Conservation (phyloP, 1,140 invertebrate species). For the Trachymyrmex cornetzi region DNA sequence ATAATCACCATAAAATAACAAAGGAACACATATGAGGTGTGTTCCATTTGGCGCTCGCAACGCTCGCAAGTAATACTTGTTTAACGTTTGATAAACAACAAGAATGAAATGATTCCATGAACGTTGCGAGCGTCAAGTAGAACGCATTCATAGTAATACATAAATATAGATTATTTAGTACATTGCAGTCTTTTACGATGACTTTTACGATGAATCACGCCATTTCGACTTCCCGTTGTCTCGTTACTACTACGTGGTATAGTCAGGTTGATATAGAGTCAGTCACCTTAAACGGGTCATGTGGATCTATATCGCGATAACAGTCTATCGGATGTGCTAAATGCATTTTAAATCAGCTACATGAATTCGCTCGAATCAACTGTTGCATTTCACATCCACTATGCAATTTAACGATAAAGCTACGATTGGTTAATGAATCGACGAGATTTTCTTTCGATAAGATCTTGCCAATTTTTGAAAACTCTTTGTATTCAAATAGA, state of each 20-base stretch:
- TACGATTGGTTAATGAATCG: not conserved
- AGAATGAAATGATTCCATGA: too few relatives aligned
- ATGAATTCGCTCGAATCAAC: constrained; percentile 30
- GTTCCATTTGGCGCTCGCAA: too few relatives aligned
- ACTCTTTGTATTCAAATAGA: not conserved
- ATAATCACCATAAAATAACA: not conserved
- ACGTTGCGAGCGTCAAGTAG: too few relatives aligned
- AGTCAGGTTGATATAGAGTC: constrained; percentile 55
- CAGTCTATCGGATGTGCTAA: constrained; percentile 47
- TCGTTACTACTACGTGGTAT: constrained; percentile 50
- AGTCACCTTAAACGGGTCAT: constrained; percentile 73
- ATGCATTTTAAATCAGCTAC: constrained; percentile 43
- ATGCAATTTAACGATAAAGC: not conserved
- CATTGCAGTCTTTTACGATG: not conserved
- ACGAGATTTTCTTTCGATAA: not conserved
- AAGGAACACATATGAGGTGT: too few relatives aligned
- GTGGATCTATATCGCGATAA: constrained; percentile 47
- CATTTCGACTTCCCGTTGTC: constrained; percentile 68
- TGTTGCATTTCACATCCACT: constrained; percentile 31
- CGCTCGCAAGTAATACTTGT: too few relatives aligned
- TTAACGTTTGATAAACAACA: too few relatives aligned
- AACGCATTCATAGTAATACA: not conserved
- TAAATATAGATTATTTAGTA: constrained; percentile 1
- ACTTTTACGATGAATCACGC: constrained; percentile 24
- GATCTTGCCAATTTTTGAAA: not conserved